Conservation (phyloP, 2,888 invertebrate species). For the Caenorhabditis parvicauda region DNA sequence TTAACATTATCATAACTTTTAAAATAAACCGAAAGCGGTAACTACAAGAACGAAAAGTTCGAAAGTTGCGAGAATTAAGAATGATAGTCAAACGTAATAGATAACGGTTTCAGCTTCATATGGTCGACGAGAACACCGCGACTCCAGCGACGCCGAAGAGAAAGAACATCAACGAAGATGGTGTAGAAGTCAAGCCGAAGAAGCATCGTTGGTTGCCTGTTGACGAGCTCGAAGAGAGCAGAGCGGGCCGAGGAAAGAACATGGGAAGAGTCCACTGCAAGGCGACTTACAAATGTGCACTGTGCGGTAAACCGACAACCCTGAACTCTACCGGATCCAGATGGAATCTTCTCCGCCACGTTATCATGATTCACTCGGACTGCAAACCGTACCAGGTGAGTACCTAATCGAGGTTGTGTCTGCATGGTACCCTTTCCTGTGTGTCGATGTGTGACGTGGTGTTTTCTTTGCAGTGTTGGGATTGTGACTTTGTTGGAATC, state of each 20-base stretch:
- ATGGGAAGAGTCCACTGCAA: slow-evolving; percentile 43
- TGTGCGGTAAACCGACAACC: slow-evolving; percentile 42
- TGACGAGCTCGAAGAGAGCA: slow-evolving; percentile 40
- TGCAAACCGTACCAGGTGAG: slow-evolving; percentile 37
- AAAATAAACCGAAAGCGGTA: too few relatives aligned
- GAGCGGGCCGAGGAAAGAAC: slow-evolving; percentile 38
- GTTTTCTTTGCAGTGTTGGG: slow-evolving; percentile 33
- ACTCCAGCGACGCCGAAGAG: slow-evolving; percentile 11
- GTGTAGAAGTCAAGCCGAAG: slow-evolving; percentile 14
- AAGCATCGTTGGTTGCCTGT: slow-evolving; percentile 42
- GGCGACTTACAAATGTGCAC: slow-evolving; percentile 41
- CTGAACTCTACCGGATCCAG: slow-evolving; percentile 41
- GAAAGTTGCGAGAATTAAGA: too few relatives aligned
- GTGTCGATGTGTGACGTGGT: slow-evolving; percentile 17
- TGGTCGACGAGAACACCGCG: slow-evolving; percentile 15
- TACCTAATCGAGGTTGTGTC: neutral
- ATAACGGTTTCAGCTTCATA: neutral
- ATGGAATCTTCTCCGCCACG: slow-evolving; percentile 41
- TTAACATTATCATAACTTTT: too few relatives aligned
- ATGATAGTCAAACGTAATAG: too few relatives aligned
- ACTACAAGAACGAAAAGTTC: too few relatives aligned
- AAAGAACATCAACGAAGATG: slow-evolving; percentile 10
- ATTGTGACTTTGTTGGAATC: slow-evolving; percentile 44
- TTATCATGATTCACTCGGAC: slow-evolving; percentile 46
- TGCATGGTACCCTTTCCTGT: neutral